Percentiles rank a stretch among this genome's conserved stretches.
Conservation (phyloP, 1,140 invertebrate species). For the Varroa destructor region DNA sequence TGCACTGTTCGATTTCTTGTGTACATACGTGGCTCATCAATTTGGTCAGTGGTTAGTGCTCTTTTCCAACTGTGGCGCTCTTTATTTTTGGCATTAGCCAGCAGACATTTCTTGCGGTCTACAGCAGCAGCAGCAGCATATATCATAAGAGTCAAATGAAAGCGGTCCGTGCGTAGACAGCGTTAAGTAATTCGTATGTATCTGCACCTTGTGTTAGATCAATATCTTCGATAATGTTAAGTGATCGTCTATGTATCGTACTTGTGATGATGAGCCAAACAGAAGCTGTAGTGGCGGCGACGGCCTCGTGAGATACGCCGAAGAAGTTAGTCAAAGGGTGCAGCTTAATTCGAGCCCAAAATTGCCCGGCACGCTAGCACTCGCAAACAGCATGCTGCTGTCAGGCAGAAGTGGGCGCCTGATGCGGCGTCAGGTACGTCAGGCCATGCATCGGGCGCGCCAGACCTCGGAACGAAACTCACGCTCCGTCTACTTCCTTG, state of each 20-base stretch:
- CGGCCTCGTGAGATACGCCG: background rate
- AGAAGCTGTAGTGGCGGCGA: background rate
- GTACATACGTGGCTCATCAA: no score
- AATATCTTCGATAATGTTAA: background rate
- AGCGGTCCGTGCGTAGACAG: no score
- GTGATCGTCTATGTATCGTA: background rate
- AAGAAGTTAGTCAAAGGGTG: background rate
- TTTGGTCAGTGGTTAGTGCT: no score
- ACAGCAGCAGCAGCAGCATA: no score
- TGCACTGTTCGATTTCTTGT: no score
- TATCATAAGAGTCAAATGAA: no score
- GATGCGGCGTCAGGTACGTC: constrained; percentile 10
- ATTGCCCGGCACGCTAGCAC: background rate
- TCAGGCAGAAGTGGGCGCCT: constrained; percentile 7
- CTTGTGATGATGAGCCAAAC: background rate
- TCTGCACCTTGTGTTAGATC: no score
- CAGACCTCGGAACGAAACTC: constrained; percentile 20
- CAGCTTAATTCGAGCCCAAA: no score
- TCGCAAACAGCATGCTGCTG: constrained; percentile 4
- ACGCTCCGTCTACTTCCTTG: constrained; percentile 16
- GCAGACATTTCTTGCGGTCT: no score
- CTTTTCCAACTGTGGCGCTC: no score
- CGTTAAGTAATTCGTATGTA: no score
- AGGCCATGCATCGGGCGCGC: constrained; percentile 9
- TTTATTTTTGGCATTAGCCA: no score